A percentile compares a stretch with the other conserved stretches of the same genome.
These are phyloP conservation scores for Drosophila nigromelanica DNA, from an alignment of 1,140 invertebrate species.

Conservation along the genomic window DNA sequence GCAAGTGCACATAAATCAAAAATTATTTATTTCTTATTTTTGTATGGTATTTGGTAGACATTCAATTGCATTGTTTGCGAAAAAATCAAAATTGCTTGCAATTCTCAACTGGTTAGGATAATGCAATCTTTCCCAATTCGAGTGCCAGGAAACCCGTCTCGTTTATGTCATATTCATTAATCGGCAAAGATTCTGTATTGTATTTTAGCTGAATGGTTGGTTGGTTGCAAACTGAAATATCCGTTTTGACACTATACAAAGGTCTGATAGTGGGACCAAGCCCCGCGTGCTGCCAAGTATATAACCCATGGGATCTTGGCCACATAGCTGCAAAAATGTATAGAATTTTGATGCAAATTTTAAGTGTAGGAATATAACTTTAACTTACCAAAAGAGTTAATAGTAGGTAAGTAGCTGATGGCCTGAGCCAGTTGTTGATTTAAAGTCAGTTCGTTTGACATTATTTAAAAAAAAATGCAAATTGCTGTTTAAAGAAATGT, in stretches of 20 bases:
- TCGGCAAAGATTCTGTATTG: not conserved
- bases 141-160: not conserved
- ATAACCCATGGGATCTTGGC: not conserved
- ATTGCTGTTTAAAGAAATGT: too few species aligned
- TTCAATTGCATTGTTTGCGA: not conserved
- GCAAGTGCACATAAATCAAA: too few species aligned
- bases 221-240: slow-evolving; percentile 8
- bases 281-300: not conserved
- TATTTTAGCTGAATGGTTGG: not conserved
- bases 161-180: not conserved
- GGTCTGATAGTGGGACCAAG: not conserved
- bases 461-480: not conserved
- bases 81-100: not conserved
- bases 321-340: not conserved
- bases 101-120: not conserved
- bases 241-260: slow-evolving; percentile 15
- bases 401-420: not conserved
- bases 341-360: not conserved
- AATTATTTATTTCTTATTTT: too few species aligned
- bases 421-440: slow-evolving; percentile 9
- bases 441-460: slow-evolving; percentile 3
- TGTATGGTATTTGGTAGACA: too few species aligned
- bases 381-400: slow-evolving; percentile 9
- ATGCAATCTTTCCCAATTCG: slow-evolving; percentile 2
- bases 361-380: not conserved